These are phyloP conservation scores for Ooceraea biroi DNA, from an alignment of 1,140 invertebrate genomes.

Conservation along the genomic window DNA sequence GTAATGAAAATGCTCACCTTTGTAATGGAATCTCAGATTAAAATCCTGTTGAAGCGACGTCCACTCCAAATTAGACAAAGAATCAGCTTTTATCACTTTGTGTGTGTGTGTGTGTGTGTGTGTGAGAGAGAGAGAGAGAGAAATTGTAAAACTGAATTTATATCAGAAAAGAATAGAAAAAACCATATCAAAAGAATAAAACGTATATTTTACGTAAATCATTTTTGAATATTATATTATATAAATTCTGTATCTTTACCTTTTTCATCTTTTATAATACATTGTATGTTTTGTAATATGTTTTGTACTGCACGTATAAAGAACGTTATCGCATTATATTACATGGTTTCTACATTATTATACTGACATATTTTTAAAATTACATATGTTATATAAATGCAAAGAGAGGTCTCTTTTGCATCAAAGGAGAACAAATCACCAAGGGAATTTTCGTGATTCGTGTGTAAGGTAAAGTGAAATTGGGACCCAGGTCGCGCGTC, in stretches of 20 bases:
- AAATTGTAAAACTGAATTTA: background rate
- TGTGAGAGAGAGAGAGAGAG: too few species aligned
- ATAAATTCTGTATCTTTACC: background rate
- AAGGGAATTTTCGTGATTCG: constrained; percentile 7
- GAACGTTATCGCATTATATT: too few species aligned
- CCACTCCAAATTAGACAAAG: background rate
- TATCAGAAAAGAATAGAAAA: too few species aligned
- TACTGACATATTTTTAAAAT: too few species aligned
- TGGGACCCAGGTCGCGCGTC: constrained; percentile 39
- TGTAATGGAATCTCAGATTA: constrained; percentile 52
- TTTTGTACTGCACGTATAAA: too few species aligned
- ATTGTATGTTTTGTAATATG: too few species aligned
- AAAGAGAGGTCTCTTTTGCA: background rate
- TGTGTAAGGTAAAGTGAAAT: constrained; percentile 41
- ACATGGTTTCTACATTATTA: too few species aligned
- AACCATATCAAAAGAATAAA: background rate
- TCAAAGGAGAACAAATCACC: constrained; percentile 27
- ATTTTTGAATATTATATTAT: background rate
- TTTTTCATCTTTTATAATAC: background rate
- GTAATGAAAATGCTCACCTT: constrained; percentile 34
- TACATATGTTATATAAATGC: background rate
- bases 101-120: too few species aligned
- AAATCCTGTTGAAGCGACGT: constrained; percentile 14
- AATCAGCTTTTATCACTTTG: background rate
- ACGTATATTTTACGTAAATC: background rate